These are phyloP conservation scores for Sarotherodon lohbergeri DNA, from an alignment of 2,113 vertebrate species.

Conservation along the genomic window DNA sequence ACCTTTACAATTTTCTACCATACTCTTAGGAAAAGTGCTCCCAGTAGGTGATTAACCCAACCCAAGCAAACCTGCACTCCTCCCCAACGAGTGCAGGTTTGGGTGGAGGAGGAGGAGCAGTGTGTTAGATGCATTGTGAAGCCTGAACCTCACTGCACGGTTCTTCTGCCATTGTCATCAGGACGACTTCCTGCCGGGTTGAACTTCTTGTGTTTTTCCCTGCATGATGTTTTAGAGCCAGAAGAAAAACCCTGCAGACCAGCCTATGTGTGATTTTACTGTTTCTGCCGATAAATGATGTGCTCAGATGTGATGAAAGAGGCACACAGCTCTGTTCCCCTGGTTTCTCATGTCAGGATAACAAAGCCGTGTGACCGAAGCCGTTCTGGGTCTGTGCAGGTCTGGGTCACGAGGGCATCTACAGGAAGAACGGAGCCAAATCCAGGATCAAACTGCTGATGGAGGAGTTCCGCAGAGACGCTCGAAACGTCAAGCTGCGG, in stretches of 20 bases:
- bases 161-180: not conserved
- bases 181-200: not conserved
- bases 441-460: slow-evolving; percentile 91
- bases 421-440: slow-evolving; percentile 93
- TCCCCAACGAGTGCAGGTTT: not conserved
- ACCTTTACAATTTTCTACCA: not conserved
- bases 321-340: not conserved
- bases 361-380: not conserved
- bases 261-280: not conserved
- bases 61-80: not conserved
- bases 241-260: not conserved
- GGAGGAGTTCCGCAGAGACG: slow-evolving; percentile 92
- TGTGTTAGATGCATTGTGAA: not conserved
- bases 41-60: not conserved
- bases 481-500: slow-evolving; percentile 90
- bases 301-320: not conserved
- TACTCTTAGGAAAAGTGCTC: not conserved
- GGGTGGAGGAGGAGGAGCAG: not conserved
- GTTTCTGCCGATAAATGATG: not conserved
- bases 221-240: not conserved
- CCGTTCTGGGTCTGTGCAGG: slow-evolving; percentile 61
- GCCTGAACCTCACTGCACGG: not conserved
- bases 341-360: not conserved
- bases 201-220: not conserved
- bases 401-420: slow-evolving; percentile 90